phyloP scores from a whole-genome alignment of 2,113 vertebrate species.

The Halcyon senegalensis region DNA sequence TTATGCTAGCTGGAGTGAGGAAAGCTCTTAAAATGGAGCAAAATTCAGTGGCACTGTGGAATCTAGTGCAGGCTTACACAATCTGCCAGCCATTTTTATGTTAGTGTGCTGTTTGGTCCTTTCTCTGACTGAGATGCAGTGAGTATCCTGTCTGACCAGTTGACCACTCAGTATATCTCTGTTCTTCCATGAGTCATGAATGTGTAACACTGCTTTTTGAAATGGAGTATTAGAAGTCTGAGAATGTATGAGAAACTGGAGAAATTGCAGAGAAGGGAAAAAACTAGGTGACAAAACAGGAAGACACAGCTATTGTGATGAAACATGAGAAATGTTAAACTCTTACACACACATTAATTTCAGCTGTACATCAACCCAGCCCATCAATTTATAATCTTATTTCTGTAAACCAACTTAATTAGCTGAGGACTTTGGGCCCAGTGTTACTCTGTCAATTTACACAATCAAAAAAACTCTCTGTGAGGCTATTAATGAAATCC shows the following conservation, averaged over 20 bases:
- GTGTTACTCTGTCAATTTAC: neutral
- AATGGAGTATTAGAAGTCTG: neutral
- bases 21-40: constrained; percentile 22
- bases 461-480: neutral
- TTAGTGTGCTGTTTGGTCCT: neutral
- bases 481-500: neutral
- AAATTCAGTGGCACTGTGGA: neutral
- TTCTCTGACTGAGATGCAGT: neutral
- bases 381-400: neutral
- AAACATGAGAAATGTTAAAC: neutral
- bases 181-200: neutral
- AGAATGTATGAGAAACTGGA: neutral
- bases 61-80: neutral
- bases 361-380: neutral
- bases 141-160: neutral
- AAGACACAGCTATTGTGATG: neutral
- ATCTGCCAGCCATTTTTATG: neutral
- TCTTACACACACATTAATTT: neutral
- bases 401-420: constrained; percentile 7
- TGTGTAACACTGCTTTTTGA: neutral
- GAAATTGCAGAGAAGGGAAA: neutral
- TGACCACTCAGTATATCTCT: neutral
- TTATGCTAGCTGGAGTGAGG: neutral
- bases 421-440: neutral
- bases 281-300: neutral